Base-by-base conservation (phyloP, 37 sponge, comb jelly and placozoan genomes). In the Sycon ciliatum region DNA sequence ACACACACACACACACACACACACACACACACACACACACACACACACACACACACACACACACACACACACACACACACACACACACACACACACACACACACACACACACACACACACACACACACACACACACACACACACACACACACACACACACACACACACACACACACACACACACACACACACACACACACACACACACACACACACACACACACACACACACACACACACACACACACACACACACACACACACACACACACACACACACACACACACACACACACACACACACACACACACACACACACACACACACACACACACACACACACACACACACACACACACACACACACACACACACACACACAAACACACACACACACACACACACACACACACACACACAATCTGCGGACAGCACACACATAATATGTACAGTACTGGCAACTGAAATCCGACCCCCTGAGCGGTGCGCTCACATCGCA, bases 1-100 rank as follows among this genome's bases (percentile, higher is more conserved):
- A 72, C 73, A 72, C 73, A 72, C 73, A 72, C 73, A 72, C 73
- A 72, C 73, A 72, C 73, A 72, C 73, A 72, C 73, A 72, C 73
- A 72, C 73, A 72, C 57, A 72, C 73, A 72, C 73, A 72, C 73
- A 72, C 73, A 72, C 73, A 72, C 73, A 72, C 73, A 72, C 73
- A 72, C 73, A 72, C 57, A 72, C 73, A 72, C 73, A 72, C 73
- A 72, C 73, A 72, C 73, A 72, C 73, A 72, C 73, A 72, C 73
- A 72, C 73, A 72, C 73, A 72, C 73, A 72, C 73, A 72, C 73
- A 72, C 73, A 72, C 73, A 72, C 73, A 72, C 73, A 72, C 73
- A 72, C 73, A 72, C 73, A 72, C 73, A 72, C 73, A 72, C 73
- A 72, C 73, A 72, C 73, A 72, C 73, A 72, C 57, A 72, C 73